Conservation (phyloP, 2,113 vertebrate genomes). For the Ahaetulla prasina region DNA sequence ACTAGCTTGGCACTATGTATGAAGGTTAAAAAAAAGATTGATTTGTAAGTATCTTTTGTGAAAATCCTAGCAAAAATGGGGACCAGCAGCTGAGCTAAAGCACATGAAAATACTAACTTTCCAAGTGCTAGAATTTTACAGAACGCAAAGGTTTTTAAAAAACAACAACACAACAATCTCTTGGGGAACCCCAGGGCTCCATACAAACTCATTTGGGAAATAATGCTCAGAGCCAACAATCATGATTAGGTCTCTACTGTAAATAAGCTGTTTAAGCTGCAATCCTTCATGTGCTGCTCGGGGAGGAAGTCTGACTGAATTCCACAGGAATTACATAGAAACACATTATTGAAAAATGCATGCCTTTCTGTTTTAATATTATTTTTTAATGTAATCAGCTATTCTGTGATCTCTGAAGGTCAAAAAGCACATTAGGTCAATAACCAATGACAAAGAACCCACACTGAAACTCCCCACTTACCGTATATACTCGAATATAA, state of each 20-base stretch:
- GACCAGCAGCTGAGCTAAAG: not conserved
- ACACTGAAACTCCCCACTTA: not conserved
- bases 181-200: not conserved
- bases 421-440: not conserved
- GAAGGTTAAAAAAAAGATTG: not conserved
- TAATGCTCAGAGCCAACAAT: not conserved
- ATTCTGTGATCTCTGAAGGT: not conserved
- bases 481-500: too few relatives aligned
- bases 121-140: not conserved
- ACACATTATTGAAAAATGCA: not conserved
- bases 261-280: not conserved
- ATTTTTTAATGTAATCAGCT: not conserved
- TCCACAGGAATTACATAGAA: not conserved
- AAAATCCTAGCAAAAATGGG: not conserved
- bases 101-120: not conserved
- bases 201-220: not conserved
- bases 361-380: not conserved
- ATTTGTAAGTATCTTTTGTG: not conserved
- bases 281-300: not conserved
- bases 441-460: too few relatives aligned
- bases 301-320: not conserved
- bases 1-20: not conserved
- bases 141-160: not conserved
- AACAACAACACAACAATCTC: not conserved
- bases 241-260: not conserved